Evolutionary conservation across 2,797 vertebrate species (phyloP).

Genomic region (Acanthis flammea): DNA sequence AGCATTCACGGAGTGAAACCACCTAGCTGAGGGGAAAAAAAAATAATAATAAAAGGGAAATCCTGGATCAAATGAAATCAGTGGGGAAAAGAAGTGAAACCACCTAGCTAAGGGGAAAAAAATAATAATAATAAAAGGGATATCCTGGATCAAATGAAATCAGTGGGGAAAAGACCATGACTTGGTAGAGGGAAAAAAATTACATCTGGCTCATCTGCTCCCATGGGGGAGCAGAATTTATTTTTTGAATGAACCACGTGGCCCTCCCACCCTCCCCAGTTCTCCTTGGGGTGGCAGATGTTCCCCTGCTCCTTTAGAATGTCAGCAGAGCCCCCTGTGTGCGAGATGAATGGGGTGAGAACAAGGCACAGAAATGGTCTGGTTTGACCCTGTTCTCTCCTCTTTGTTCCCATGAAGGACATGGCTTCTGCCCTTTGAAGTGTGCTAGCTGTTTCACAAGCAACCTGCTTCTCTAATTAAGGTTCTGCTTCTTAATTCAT

Average conservation of each 20-base stretch:
- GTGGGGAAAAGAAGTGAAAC: too few relatives aligned
- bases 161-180: not conserved
- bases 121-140: not conserved
- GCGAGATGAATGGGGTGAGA: constrained; percentile 5
- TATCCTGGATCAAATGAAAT: not conserved
- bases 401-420: constrained; percentile 22
- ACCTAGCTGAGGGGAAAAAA: not conserved
- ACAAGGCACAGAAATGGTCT: not conserved
- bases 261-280: not conserved
- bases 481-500: constrained; percentile 31
- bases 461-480: constrained; percentile 51
- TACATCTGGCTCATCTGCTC: constrained; percentile 33
- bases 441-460: not conserved
- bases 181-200: not conserved
- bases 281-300: constrained; percentile 51
- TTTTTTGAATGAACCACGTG: not conserved
- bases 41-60: not conserved
- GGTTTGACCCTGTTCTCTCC: not conserved
- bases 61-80: not conserved
- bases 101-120: not conserved
- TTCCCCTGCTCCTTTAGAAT: constrained; percentile 23
- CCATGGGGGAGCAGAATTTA: not conserved
- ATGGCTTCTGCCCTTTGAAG: constrained; percentile 32
- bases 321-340: constrained; percentile 12
- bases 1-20: not conserved